Evolutionary conservation across 2,113 vertebrate genomes (phyloP).

Genomic region (Leptocoma aspasia): DNA sequence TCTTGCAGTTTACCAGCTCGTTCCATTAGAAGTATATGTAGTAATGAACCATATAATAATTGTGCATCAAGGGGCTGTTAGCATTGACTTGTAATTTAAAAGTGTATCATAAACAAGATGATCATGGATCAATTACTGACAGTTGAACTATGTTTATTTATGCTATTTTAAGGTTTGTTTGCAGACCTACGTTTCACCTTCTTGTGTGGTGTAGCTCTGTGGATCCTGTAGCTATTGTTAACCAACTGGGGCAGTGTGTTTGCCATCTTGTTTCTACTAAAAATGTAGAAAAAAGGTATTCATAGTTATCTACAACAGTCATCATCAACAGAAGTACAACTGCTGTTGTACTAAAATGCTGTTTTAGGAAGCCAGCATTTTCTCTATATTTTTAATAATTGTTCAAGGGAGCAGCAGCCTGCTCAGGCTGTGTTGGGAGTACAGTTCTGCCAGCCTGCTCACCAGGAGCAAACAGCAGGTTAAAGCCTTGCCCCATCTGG

Average conservation of each 20-base stretch:
- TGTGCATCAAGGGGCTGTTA: slow-evolving; percentile 15
- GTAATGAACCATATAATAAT: slow-evolving; percentile 17
- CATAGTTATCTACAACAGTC: neutral
- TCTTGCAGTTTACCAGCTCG: neutral
- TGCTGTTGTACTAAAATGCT: neutral
- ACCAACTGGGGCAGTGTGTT: neutral
- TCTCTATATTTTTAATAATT: neutral
- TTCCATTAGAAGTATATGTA: neutral
- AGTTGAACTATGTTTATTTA: neutral
- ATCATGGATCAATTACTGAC: neutral
- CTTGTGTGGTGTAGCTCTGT: neutral
- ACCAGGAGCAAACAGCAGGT: accelerated
- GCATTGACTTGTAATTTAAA: neutral
- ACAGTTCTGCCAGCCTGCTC: neutral
- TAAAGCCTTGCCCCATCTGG: neutral
- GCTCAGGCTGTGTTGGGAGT: neutral
- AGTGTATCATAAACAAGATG: neutral
- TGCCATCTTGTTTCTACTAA: neutral
- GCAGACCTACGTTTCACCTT: neutral
- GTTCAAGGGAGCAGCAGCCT: neutral
- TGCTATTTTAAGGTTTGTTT: neutral
- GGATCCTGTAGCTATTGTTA: neutral
- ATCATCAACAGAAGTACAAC: neutral
- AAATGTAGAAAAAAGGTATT: neutral
- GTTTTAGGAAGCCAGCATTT: neutral